phyloP scores from a whole-genome alignment of 2,113 vertebrate genomes.

The Hipposideros armiger region DNA sequence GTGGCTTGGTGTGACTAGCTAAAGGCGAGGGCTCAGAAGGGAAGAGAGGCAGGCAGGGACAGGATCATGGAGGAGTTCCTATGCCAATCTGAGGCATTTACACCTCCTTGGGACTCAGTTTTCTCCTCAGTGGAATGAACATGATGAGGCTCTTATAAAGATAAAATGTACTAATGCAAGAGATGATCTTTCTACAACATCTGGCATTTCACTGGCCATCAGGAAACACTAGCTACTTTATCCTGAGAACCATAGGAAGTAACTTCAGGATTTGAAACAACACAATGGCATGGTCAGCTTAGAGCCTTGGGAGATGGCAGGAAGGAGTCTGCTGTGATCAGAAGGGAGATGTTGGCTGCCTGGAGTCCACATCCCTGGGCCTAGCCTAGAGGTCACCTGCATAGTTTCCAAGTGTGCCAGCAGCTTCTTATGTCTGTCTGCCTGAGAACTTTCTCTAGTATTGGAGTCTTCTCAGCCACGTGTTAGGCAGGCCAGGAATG shows the following conservation, averaged over 20 bases:
- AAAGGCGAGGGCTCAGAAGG: background rate
- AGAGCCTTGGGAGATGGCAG: background rate
- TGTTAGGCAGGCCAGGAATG: background rate
- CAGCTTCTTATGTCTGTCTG: background rate
- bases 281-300: background rate
- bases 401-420: background rate
- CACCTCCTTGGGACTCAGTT: background rate
- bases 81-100: background rate
- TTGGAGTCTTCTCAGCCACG: fast-evolving
- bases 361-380: background rate
- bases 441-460: background rate
- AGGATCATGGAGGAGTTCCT: background rate
- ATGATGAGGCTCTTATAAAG: background rate
- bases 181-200: background rate
- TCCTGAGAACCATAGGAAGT: background rate
- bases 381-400: background rate
- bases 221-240: background rate
- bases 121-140: background rate
- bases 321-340: background rate
- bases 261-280: background rate
- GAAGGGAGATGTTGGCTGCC: background rate
- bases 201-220: background rate
- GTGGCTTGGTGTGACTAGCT: background rate
- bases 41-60: background rate
- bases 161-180: background rate